phyloP scores from a whole-genome alignment of 2,113 vertebrate species.

The Malurus melanocephalus region DNA sequence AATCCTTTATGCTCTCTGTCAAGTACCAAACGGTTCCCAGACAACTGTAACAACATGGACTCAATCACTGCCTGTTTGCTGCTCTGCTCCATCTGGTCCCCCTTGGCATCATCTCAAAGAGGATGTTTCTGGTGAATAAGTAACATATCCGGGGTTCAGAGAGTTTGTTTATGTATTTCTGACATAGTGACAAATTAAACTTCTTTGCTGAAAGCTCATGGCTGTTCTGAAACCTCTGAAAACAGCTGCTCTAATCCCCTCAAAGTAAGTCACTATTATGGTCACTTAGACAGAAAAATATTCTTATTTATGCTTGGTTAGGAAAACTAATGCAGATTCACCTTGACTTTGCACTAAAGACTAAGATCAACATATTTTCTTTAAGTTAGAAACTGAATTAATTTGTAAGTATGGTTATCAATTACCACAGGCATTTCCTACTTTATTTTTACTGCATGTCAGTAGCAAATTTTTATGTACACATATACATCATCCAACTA shows the following conservation, averaged over 20 bases:
- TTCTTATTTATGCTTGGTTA: neutral
- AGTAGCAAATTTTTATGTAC: neutral
- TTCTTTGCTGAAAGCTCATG: constrained; percentile 6
- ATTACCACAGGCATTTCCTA: neutral
- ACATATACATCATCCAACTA: neutral
- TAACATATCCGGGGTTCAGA: constrained; percentile 18
- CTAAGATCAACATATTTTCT: neutral
- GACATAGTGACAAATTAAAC: constrained; percentile 40
- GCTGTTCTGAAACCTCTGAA: constrained; percentile 31
- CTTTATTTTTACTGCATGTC: neutral
- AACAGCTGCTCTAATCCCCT: constrained; percentile 1
- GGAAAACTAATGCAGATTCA: neutral
- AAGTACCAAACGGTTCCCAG: constrained; percentile 64
- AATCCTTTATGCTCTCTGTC: constrained; percentile 44
- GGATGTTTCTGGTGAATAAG: constrained; percentile 55
- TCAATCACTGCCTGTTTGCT: constrained; percentile 53
- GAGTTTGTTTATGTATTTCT: constrained; percentile 25
- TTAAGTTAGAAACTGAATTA: neutral
- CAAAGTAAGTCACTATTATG: neutral
- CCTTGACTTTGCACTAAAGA: neutral
- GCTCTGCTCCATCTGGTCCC: constrained; percentile 43
- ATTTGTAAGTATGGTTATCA: neutral
- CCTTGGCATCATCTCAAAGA: constrained; percentile 58
- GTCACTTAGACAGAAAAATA: constrained; percentile 10
- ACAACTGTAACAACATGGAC: constrained; percentile 65